Base-by-base conservation (phyloP, 2,888 invertebrate genomes). In the Bombylius discolor region DNA sequence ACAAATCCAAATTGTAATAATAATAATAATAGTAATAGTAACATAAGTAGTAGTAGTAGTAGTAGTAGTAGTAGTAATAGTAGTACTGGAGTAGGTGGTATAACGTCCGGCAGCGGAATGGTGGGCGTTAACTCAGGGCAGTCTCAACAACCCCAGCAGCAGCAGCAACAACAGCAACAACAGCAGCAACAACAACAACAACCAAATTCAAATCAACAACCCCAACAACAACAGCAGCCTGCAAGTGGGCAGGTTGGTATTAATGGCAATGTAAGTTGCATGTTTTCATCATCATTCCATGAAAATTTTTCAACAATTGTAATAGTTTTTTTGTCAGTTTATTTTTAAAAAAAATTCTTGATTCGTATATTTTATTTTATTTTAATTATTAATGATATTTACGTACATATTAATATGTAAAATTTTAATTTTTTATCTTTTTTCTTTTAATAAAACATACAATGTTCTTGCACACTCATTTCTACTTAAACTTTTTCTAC, bases 181-280 rank as follows among this genome's bases (percentile, higher is more conserved):
- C 69, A 70, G 53, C 49, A 57, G 33, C 53, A 58, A 57, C 70
- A 67, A 70, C 68, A 71, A 70, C 71, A 69, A 68, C 56, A 51
- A 58, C 55, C 51, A 31, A 58, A 53, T 49, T 47, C 52, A 53
- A 51, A 32, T 56, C 58, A 56, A 56, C 39, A 42, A 42, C 39
- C 7, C 4, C 62, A 61, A 70, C 69, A 70, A 53, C 48, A 57
- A 44, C 53, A 58, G 46, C 58, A 49, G 44, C 55, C 55, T 51
- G 54, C 57, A 12, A 23, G 49, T 55, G 59, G 51, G 47, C 52
- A 53, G 53, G 53, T 58, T 54, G 57, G 58, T 48, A 34, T 58
- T 44, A 61, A 62, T 57, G 61, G 58, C 53, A 61, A 61, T 60
- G 63, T 63, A 60, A 62, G 58, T 60, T 23, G 23, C 23, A 23